Percentiles rank a stretch among this genome's conserved stretches.
Conservation (phyloP, 1,140 invertebrate species). For the Caenorhabditis brenneri region DNA sequence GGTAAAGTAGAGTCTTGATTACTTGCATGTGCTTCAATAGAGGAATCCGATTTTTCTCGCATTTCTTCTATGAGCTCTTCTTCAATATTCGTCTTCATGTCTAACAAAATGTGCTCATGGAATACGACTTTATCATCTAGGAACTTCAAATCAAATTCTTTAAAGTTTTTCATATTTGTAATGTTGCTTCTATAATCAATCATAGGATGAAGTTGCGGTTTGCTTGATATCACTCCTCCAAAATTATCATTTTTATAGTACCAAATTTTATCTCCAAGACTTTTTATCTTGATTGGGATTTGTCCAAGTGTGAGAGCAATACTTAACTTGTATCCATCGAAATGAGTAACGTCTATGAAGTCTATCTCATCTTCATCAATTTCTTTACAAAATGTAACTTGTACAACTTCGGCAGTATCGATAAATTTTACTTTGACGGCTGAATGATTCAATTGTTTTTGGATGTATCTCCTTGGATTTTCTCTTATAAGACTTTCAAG, state of each 20-base stretch:
- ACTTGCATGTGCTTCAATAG: constrained; percentile 36
- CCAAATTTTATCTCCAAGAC: constrained; percentile 55
- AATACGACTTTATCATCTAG: constrained; percentile 55
- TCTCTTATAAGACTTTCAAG: constrained; percentile 55
- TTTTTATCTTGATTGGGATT: constrained; percentile 57
- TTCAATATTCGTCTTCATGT: constrained; percentile 54
- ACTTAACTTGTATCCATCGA: constrained; percentile 54
- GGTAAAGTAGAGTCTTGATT: no score
- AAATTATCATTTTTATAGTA: constrained; percentile 56
- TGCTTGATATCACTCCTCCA: constrained; percentile 50
- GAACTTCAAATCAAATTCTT: constrained; percentile 54
- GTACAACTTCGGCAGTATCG: constrained; percentile 18
- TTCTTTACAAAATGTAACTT: constrained; percentile 59
- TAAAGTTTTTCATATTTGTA: constrained; percentile 26
- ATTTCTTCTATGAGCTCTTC: constrained; percentile 56
- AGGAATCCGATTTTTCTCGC: constrained; percentile 53
- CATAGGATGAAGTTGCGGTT: constrained; percentile 22
- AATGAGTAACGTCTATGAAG: constrained; percentile 54
- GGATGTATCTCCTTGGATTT: constrained; percentile 44
- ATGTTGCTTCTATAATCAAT: constrained; percentile 38
- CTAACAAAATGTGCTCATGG: constrained; percentile 47
- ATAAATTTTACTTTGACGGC: constrained; percentile 33
- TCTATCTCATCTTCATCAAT: constrained; percentile 50
- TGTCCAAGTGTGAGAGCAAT: constrained; percentile 29
- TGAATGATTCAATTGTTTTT: constrained; percentile 48